Base-by-base conservation (phyloP, 2,113 vertebrate species). In the Tragelaphus strepsiceros region DNA sequence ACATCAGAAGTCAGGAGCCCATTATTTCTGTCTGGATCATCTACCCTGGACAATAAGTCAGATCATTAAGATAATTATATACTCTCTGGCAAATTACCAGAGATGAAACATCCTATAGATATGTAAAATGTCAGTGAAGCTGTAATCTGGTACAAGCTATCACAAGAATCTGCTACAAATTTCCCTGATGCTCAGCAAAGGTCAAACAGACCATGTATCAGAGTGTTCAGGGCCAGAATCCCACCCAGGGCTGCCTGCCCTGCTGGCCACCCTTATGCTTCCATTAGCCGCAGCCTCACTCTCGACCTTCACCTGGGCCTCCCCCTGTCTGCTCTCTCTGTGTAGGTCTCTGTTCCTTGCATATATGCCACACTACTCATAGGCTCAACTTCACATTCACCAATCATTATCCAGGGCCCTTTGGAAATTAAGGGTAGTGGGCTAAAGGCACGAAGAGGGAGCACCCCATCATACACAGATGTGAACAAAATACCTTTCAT, bases 51-150 rank as follows among this genome's bases (percentile, higher is more conserved):
- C 32, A 80, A 53, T 49, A 78, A 71, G 83, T 96, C 91, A 96
- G 83, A 97, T 56, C 74, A 93, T 32, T 83, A 64, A 91, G 71
- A 71, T 97, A 94, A 97, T 96, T 83, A 80, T 46, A 93, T 62
- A n/a, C 82, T 89, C 94, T 71, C 46, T 88, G 43, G 93, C 51
- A 88, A 97, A 96, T 77, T 58, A 80, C 53, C 56, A 59, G 58
- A 71, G 91, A 78, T 53, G 91, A 96, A 86, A 85, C 82, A 94
- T 49, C 39, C 88, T 74, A 61, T 5, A 89, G n/a, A 51, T 30
- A 26, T 35, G 8, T 89, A 80, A 93, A 77, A 80, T 54, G 43
- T 94, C 88, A 43, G 53, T 30, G 61, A 49, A 71, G 30, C 28
- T 94, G 32, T 5, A 51, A 51, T 81, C 58, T 32, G n/a, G 58